Percentiles rank a stretch among this genome's conserved stretches.
Evolutionary conservation across 2,888 invertebrate species (phyloP).

Genomic region (Sinodicranocentrus sp.): DNA sequence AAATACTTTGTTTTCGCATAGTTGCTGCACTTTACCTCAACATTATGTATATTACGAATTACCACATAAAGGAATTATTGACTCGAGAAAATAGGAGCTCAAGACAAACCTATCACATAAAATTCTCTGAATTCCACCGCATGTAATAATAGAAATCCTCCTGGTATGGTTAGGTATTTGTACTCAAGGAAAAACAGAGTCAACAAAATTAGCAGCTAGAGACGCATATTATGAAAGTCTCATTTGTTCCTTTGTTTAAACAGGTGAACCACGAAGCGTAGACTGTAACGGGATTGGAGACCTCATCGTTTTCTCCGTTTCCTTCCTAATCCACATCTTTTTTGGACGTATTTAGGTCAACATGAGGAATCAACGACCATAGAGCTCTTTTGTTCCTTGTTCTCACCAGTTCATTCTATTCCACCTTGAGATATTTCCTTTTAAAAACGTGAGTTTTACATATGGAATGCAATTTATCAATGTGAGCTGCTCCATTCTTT

Average conservation of each 20-base stretch:
- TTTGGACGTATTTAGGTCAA: slow-evolving; percentile 59
- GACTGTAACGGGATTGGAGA: slow-evolving; percentile 41
- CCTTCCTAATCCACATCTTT: slow-evolving; percentile 53
- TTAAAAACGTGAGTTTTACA: background rate
- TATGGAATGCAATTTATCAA: slow-evolving; percentile 40
- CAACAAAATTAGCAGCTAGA: background rate
- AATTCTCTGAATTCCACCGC: background rate
- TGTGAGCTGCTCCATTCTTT: slow-evolving; percentile 11
- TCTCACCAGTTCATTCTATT: slow-evolving; percentile 41
- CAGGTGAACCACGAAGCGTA: slow-evolving; percentile 51
- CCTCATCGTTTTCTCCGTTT: slow-evolving; percentile 39
- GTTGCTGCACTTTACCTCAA: too few relatives aligned
- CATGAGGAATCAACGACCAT: background rate
- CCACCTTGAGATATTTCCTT: background rate
- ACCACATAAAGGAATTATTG: too few relatives aligned
- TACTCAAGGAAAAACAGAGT: background rate
- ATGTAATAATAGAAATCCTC: background rate
- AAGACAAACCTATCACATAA: too few relatives aligned
- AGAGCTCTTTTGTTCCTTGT: slow-evolving; percentile 22
- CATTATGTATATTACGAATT: too few relatives aligned
- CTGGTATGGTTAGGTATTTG: background rate
- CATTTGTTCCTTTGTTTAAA: slow-evolving; percentile 31
- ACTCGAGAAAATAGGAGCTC: too few relatives aligned
- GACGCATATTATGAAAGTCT: background rate
- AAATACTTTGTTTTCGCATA: too few relatives aligned